These are phyloP conservation scores for Collichthys lucidus DNA, from an alignment of 2,113 vertebrate species.

Conservation along the genomic window DNA sequence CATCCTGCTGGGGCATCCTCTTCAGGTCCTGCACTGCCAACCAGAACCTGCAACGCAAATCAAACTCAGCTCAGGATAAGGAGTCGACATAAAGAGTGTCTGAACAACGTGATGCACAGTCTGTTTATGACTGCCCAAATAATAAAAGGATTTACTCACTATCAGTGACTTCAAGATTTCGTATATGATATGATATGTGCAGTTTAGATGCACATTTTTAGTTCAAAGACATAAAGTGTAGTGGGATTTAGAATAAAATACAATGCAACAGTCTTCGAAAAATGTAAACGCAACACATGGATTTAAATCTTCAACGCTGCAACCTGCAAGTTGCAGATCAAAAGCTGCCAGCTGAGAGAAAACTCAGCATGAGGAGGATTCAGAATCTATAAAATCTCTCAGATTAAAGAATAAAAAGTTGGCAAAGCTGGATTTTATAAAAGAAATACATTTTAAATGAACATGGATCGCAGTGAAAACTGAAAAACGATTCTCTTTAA, in stretches of 20 bases:
- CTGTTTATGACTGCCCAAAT: no score
- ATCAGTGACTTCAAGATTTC: background rate
- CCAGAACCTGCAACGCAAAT: slow-evolving; percentile 88
- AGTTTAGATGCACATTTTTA: background rate
- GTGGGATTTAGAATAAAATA: no score
- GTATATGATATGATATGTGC: no score
- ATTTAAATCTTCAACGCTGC: background rate
- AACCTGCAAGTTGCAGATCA: no score
- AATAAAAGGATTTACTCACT: no score
- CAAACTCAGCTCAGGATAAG: background rate
- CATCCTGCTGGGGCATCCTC: slow-evolving; percentile 91
- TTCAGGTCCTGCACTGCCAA: slow-evolving; percentile 95
- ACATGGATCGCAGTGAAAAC: background rate
- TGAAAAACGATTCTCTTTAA: background rate
- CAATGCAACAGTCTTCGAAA: background rate
- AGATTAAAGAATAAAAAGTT: background rate
- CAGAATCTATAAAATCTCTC: background rate
- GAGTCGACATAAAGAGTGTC: background rate
- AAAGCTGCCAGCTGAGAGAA: background rate
- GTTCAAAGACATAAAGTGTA: background rate
- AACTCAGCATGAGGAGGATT: background rate
- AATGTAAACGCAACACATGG: background rate
- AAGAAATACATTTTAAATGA: background rate
- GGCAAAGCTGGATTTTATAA: background rate
- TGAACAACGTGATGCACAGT: background rate